phyloP scores from a whole-genome alignment of 2,888 invertebrate species.

The Teinopalpus imperialis region DNA sequence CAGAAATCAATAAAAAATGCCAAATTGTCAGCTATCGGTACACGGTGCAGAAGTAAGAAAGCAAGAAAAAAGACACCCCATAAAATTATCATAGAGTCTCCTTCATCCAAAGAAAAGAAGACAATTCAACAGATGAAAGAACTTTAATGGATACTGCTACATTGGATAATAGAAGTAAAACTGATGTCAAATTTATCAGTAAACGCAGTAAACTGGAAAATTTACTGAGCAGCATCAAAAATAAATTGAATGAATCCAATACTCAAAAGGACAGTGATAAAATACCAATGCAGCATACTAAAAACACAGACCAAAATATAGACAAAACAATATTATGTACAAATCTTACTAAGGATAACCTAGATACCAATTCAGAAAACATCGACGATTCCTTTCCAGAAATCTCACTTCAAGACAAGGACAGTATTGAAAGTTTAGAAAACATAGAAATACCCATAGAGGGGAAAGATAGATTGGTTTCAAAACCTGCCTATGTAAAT shows the following conservation, averaged over 20 bases:
- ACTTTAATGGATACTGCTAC: conserved; percentile 10
- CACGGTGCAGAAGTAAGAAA: conserved; percentile 1
- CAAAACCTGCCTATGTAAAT: no score
- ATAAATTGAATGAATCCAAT: conserved; percentile 30
- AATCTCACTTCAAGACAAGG: conserved; percentile 24
- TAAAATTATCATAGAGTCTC: conserved; percentile 4
- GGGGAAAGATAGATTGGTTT: no score
- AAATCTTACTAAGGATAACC: no score
- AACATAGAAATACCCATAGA: conserved; percentile 32
- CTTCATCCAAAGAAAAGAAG: neutral
- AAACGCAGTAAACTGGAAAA: conserved; percentile 58
- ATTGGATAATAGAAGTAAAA: conserved; percentile 26
- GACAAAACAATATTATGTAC: no score
- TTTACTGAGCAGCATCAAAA: conserved; percentile 48
- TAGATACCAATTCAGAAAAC: no score
- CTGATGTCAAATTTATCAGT: conserved; percentile 43
- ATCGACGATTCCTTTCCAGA: conserved; percentile 31
- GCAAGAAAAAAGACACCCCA: conserved; percentile 14
- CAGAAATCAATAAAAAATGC: neutral
- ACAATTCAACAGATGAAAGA: conserved; percentile 1
- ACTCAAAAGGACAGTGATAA: conserved; percentile 12
- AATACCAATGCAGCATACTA: neutral
- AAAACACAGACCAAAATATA: neutral
- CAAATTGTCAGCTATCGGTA: neutral
- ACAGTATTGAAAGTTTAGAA: conserved; percentile 28